phyloP scores from a whole-genome alignment of 2,113 vertebrate species.

The Eudyptes chrysolophus region DNA sequence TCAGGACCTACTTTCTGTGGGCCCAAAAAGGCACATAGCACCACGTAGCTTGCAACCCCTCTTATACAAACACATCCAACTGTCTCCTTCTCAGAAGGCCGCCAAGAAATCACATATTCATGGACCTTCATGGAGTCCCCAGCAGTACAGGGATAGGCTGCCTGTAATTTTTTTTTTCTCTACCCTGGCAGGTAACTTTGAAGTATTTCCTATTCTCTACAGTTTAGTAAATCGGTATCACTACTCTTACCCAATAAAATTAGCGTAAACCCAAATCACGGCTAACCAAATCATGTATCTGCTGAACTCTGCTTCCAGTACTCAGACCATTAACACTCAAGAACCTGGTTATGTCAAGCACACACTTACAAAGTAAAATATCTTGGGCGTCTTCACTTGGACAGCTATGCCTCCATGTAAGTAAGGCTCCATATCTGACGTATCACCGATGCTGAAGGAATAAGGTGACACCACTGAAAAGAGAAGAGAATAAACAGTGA shows the following conservation, averaged over 20 bases:
- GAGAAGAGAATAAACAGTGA: not conserved
- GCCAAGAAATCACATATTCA: not conserved
- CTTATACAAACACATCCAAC: not conserved
- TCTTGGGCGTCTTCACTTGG: slow-evolving; percentile 87
- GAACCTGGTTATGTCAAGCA: not conserved
- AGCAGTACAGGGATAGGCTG: not conserved
- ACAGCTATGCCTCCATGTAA: slow-evolving; percentile 92
- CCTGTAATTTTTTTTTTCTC: not conserved
- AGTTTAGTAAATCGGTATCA: not conserved
- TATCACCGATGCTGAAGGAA: slow-evolving; percentile 92
- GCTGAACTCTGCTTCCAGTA: not conserved
- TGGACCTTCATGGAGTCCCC: not conserved
- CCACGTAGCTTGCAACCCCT: not conserved
- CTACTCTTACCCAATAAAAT: not conserved
- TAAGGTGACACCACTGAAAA: slow-evolving; percentile 88
- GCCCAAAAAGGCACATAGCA: not conserved
- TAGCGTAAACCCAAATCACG: not conserved
- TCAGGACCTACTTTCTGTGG: not conserved
- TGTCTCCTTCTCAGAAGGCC: not conserved
- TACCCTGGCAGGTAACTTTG: not conserved
- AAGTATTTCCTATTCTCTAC: not conserved
- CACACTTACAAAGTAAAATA: slow-evolving; percentile 89
- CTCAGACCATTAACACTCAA: fast-evolving
- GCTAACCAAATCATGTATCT: not conserved
- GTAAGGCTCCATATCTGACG: slow-evolving; percentile 85